Percentiles rank a stretch among this genome's conserved stretches.
These are phyloP conservation scores for Antitype chi DNA, from an alignment of 2,888 invertebrate species.

Conservation along the genomic window DNA sequence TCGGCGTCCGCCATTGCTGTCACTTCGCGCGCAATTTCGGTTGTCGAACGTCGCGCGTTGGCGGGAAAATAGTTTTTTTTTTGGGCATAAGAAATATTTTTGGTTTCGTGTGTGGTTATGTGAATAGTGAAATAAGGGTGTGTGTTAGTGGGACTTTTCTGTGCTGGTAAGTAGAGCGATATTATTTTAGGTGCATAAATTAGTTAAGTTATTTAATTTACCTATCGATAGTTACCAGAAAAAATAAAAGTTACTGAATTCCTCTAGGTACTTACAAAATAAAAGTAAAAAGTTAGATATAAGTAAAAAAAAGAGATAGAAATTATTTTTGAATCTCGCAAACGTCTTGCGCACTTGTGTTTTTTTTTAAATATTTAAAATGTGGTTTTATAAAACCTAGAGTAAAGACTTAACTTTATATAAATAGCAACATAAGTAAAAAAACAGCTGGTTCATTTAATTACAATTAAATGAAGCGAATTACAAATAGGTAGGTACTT, in stretches of 20 bases:
- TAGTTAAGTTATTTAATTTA: not conserved
- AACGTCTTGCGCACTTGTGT: not conserved
- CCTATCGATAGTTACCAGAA: too few relatives aligned
- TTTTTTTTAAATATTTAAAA: not conserved
- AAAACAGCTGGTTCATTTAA: not conserved
- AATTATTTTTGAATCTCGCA: not conserved
- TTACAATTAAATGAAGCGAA: constrained; percentile 2
- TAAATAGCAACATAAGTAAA: not conserved
- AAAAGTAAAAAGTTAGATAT: not conserved
- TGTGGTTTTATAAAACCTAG: not conserved
- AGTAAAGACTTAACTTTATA: not conserved
- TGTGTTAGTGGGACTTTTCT: constrained; percentile 12
- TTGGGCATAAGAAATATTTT: constrained; percentile 20
- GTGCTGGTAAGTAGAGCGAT: constrained; percentile 44
- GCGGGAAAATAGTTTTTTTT: constrained; percentile 56
- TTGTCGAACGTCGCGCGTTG: constrained; percentile 59
- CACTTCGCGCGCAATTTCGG: constrained; percentile 72
- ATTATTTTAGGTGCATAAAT: not conserved
- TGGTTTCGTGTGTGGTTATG: constrained; percentile 52
- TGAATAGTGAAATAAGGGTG: constrained; percentile 51
- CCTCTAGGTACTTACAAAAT: not conserved
- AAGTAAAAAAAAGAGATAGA: not conserved
- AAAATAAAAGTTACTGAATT: not conserved
- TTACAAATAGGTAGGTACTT: too few relatives aligned
- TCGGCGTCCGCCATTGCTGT: constrained; percentile 71